Conservation (phyloP, 2,113 vertebrate species). For the Prietella phreatophila region DNA sequence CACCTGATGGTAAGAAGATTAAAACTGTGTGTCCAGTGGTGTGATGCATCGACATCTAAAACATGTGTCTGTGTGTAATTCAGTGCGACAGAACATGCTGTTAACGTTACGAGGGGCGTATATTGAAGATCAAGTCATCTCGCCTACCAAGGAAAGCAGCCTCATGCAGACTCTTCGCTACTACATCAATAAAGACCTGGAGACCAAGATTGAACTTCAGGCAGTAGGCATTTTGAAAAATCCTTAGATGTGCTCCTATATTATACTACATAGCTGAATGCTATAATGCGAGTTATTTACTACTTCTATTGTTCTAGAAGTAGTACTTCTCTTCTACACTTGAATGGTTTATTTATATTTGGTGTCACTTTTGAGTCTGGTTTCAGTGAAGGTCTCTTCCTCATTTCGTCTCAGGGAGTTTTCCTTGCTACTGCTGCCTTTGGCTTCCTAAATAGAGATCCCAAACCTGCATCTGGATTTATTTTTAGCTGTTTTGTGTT, state of each 20-base stretch:
- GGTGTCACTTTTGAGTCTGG: neutral
- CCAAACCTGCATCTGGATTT: neutral
- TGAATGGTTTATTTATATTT: neutral
- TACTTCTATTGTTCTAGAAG: neutral
- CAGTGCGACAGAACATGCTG: slow-evolving; percentile 64
- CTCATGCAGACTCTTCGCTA: slow-evolving; percentile 64
- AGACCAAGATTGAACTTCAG: slow-evolving; percentile 69
- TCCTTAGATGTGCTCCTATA: neutral
- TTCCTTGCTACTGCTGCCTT: neutral
- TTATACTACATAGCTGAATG: neutral
- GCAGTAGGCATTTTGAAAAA: slow-evolving; percentile 38
- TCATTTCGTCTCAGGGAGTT: neutral
- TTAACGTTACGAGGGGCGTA: slow-evolving; percentile 73
- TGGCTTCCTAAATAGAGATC: neutral
- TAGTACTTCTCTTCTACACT: neutral
- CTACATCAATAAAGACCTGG: slow-evolving; percentile 74
- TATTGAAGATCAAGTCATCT: slow-evolving; percentile 62
- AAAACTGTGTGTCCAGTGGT: neutral
- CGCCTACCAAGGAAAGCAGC: neutral
- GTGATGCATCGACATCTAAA: neutral
- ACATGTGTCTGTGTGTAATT: slow-evolving; percentile 11
- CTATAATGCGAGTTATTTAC: neutral
- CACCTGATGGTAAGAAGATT: slow-evolving; percentile 20
- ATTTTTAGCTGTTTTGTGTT: neutral
- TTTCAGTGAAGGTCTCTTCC: neutral